Evolutionary conservation across 2,113 vertebrate genomes (phyloP).

Genomic region (Caretta caretta): DNA sequence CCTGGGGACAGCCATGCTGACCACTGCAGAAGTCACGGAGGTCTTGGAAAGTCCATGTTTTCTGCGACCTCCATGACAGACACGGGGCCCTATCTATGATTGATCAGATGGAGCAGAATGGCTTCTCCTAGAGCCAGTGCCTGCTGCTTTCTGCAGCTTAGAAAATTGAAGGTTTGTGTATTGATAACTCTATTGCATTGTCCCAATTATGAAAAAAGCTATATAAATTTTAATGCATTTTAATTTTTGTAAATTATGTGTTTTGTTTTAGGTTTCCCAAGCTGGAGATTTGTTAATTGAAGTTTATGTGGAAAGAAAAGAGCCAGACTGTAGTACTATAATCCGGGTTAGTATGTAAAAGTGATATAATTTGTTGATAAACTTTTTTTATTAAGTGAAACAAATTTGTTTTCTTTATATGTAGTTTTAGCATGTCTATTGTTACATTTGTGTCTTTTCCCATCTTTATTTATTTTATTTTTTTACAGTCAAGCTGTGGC

Average conservation of each 20-base stretch:
- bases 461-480: neutral
- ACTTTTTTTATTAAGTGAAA: neutral
- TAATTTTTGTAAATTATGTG: neutral
- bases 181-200: neutral
- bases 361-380: neutral
- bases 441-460: fast-evolving
- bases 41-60: too few species aligned
- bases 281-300: slow-evolving; percentile 96
- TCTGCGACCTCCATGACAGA: too few species aligned
- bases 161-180: neutral
- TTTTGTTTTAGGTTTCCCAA: slow-evolving; percentile 88
- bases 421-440: neutral
- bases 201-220: neutral
- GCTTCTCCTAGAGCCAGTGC: neutral
- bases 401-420: neutral
- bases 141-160: neutral
- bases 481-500: neutral
- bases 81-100: too few species aligned
- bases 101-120: neutral
- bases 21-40: too few species aligned
- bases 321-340: slow-evolving; percentile 92
- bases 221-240: neutral
- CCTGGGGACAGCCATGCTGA: too few species aligned
- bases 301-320: slow-evolving; percentile 93
- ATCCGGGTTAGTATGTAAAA: slow-evolving; percentile 84